These are phyloP conservation scores for Cavia porcellus DNA, from an alignment of 2,113 vertebrate species.

Conservation along the genomic window DNA sequence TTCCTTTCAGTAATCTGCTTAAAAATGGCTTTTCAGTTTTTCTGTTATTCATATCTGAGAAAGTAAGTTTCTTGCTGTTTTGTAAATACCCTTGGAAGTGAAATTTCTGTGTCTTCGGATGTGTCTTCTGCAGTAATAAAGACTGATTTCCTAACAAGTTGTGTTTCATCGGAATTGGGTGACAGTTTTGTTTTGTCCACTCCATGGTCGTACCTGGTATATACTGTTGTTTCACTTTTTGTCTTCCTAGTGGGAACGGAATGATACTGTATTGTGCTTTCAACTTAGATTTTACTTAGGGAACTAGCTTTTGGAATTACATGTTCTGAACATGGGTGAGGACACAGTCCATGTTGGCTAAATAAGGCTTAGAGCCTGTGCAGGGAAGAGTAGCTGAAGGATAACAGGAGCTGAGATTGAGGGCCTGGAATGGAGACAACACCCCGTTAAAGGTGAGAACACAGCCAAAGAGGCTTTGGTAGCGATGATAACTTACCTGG, in stretches of 20 bases:
- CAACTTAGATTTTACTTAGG: slow-evolving; percentile 36
- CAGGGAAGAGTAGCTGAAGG: neutral
- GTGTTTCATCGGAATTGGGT: neutral
- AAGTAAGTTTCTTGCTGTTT: slow-evolving; percentile 1
- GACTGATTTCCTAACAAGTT: neutral
- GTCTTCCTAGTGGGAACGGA: neutral
- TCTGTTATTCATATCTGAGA: slow-evolving; percentile 19
- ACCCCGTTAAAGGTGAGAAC: neutral
- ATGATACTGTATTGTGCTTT: neutral
- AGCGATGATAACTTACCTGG: neutral
- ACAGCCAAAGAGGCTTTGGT: neutral
- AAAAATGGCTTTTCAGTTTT: slow-evolving; percentile 20
- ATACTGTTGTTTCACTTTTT: neutral
- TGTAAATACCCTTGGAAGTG: neutral
- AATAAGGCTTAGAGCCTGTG: neutral
- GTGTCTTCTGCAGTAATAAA: neutral
- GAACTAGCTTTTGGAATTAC: neutral
- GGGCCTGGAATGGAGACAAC: neutral
- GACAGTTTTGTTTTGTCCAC: neutral
- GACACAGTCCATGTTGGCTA: neutral
- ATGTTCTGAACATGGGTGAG: neutral
- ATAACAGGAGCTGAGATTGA: neutral
- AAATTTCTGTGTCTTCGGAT: neutral
- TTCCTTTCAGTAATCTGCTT: slow-evolving; percentile 40
- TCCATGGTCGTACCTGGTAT: neutral